Evolutionary conservation across 2,888 invertebrate species (phyloP).

Genomic region (Fragum sueziense): DNA sequence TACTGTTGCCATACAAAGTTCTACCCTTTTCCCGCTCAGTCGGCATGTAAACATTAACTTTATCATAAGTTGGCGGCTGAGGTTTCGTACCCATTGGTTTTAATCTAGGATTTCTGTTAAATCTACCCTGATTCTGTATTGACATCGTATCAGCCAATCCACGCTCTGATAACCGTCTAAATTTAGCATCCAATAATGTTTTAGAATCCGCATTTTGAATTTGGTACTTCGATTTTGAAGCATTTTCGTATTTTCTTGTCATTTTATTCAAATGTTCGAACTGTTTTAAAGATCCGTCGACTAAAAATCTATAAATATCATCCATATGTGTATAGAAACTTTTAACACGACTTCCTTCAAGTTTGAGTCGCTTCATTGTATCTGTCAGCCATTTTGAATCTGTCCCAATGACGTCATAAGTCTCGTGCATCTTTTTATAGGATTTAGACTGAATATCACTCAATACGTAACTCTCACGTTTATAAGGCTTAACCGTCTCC

Average conservation of each 20-base stretch:
- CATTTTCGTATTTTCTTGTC: slow-evolving; percentile 18
- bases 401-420: slow-evolving; percentile 24
- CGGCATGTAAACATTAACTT: slow-evolving; percentile 7
- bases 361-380: slow-evolving; percentile 5
- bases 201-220: not conserved
- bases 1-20: not conserved
- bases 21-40: not conserved
- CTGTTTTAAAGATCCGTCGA: slow-evolving; percentile 20
- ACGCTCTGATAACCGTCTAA: slow-evolving; percentile 11
- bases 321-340: slow-evolving; percentile 10
- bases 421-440: slow-evolving; percentile 44
- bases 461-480: slow-evolving; percentile 35
- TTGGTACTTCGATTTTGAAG: not conserved
- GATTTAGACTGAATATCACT: slow-evolving; percentile 36
- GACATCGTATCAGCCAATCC: slow-evolving; percentile 18
- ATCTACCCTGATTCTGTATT: not conserved
- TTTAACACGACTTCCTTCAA: slow-evolving; percentile 4
- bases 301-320: slow-evolving; percentile 4
- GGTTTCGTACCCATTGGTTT: slow-evolving; percentile 1
- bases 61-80: not conserved
- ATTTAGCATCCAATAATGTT: slow-evolving; percentile 21
- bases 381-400: slow-evolving; percentile 22
- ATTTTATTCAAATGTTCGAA: slow-evolving; percentile 10
- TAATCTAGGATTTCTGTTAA: not conserved
- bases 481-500: slow-evolving; percentile 35